Conservation (phyloP, 2,888 invertebrate genomes). For the Polydrusus cervinus region DNA sequence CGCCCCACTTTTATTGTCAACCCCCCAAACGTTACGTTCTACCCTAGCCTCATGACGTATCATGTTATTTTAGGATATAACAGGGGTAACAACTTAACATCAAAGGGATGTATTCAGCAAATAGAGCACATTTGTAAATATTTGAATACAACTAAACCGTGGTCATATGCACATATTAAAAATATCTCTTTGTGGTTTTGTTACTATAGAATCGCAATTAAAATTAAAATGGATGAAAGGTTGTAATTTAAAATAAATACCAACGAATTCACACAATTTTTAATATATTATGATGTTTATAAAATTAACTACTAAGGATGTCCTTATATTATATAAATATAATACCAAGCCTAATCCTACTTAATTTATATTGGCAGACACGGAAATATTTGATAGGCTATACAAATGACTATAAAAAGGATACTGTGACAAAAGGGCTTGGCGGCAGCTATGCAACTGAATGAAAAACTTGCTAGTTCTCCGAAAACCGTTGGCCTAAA, state of each 20-base stretch:
- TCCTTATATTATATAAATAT: too few relatives aligned
- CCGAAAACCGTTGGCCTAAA: too few relatives aligned
- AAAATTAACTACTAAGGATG: too few relatives aligned
- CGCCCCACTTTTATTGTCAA: slow-evolving; percentile 51
- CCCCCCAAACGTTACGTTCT: slow-evolving; percentile 34
- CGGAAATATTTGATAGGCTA: too few relatives aligned
- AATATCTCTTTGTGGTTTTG: slow-evolving; percentile 56
- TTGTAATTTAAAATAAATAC: slow-evolving; percentile 13
- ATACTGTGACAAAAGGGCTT: too few relatives aligned
- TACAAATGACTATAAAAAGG: too few relatives aligned
- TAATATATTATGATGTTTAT: too few relatives aligned
- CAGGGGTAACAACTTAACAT: slow-evolving; percentile 67
- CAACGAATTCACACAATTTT: too few relatives aligned
- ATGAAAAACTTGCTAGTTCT: too few relatives aligned
- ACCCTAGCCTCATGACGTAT: slow-evolving; percentile 41
- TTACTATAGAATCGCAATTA: slow-evolving; percentile 46
- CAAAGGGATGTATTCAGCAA: slow-evolving; percentile 66
- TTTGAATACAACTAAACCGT: slow-evolving; percentile 61
- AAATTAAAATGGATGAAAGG: slow-evolving; percentile 26
- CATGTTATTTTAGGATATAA: slow-evolving; percentile 57
- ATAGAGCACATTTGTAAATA: slow-evolving; percentile 66
- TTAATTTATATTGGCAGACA: too few relatives aligned
- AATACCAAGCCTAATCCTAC: too few relatives aligned
- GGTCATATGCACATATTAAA: slow-evolving; percentile 58
- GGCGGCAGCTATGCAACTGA: too few relatives aligned